Conservation (phyloP, 1,140 invertebrate species). For the Whitmania pigra region DNA sequence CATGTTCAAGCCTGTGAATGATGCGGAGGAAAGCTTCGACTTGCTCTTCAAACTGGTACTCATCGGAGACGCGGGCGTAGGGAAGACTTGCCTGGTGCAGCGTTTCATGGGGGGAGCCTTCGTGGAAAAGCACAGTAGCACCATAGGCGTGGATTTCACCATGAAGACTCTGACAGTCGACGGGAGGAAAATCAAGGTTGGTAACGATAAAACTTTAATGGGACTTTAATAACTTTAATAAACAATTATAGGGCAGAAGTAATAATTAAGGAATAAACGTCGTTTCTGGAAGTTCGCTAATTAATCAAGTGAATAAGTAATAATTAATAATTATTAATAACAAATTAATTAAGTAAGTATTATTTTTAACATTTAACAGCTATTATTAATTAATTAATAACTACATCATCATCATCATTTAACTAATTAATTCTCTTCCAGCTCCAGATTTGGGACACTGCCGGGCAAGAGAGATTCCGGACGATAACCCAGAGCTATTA, state of each 20-base stretch:
- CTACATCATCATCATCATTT: too few species aligned
- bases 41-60: slow-evolving; percentile 42
- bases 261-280: too few species aligned
- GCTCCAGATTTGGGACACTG: slow-evolving; percentile 90
- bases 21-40: slow-evolving; percentile 38
- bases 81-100: slow-evolving; percentile 54
- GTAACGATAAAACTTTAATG: neutral
- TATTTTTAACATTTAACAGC: too few species aligned
- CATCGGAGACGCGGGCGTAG: slow-evolving; percentile 42
- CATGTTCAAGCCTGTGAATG: slow-evolving; percentile 1
- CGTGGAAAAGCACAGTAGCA: slow-evolving; percentile 79
- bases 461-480: slow-evolving; percentile 88
- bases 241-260: too few species aligned
- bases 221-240: too few species aligned
- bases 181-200: slow-evolving; percentile 79
- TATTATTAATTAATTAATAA: too few species aligned
- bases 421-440: slow-evolving; percentile 45
- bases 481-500: slow-evolving; percentile 71
- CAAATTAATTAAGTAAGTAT: neutral
- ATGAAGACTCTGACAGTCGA: slow-evolving; percentile 88
- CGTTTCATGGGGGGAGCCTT: slow-evolving; percentile 84
- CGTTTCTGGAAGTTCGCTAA: too few species aligned
- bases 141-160: slow-evolving; percentile 89
- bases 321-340: neutral
- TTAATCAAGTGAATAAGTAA: too few species aligned